A percentile compares a stretch with the other conserved stretches of the same genome.
Conservation (phyloP, 2,888 invertebrate genomes). For the Hypolimnas misippus region DNA sequence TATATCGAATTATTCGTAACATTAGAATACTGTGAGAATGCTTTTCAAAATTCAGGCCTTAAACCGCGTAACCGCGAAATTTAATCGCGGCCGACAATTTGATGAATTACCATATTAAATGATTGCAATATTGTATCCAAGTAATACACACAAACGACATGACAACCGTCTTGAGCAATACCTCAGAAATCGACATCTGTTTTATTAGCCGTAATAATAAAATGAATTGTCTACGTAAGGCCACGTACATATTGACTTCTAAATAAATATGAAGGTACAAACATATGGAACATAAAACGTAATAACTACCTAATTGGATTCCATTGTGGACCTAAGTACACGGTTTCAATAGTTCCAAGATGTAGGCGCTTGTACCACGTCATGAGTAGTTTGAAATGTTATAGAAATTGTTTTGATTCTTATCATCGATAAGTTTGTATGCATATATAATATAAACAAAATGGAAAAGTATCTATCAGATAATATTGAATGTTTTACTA, state of each 20-base stretch:
- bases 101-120: constrained; percentile 28
- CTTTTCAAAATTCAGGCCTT: constrained; percentile 25
- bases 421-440: background rate
- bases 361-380: constrained; percentile 9
- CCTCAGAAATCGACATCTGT: constrained; percentile 39
- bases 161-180: constrained; percentile 28
- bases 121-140: constrained; percentile 27
- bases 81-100: constrained; percentile 22
- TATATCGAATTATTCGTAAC: constrained; percentile 19
- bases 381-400: background rate
- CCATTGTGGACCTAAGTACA: constrained; percentile 18
- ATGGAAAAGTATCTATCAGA: too few species aligned
- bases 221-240: constrained; percentile 43
- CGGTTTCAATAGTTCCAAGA: constrained; percentile 8
- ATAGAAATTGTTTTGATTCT: background rate
- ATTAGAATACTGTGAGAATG: constrained; percentile 18
- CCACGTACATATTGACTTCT: constrained; percentile 14
- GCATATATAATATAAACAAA: too few species aligned
- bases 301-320: constrained; percentile 21
- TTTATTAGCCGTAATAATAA: constrained; percentile 59
- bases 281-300: constrained; percentile 24
- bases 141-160: background rate
- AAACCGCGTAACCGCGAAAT: constrained; percentile 25
- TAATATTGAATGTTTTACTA: too few species aligned
- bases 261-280: constrained; percentile 24